phyloP scores from a whole-genome alignment of 2,797 vertebrate genomes.

The Chelonia mydas region DNA sequence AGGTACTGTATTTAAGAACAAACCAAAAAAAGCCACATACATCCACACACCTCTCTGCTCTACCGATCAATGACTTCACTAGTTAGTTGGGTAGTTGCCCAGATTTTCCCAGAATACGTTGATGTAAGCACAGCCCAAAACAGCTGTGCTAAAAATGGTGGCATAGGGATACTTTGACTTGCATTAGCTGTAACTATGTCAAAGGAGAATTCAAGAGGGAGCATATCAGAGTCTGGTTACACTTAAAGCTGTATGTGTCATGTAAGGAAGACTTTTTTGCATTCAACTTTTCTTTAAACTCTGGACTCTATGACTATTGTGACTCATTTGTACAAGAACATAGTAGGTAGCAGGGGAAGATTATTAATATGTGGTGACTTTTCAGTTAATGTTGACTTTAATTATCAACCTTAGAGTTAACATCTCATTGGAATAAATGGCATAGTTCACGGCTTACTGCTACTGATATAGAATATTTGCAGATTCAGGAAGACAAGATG shows the following conservation, averaged over 20 bases:
- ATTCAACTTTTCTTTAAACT: conserved; percentile 59
- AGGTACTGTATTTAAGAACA: background rate
- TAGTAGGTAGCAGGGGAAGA: conserved; percentile 52
- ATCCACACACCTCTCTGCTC: background rate
- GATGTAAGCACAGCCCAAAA: background rate
- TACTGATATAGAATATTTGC: background rate
- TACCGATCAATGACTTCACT: background rate
- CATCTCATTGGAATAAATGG: too few species aligned
- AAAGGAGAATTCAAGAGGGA: background rate
- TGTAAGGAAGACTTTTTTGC: conserved; percentile 33
- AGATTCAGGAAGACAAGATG: background rate
- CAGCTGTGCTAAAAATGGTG: background rate
- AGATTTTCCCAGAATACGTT: background rate
- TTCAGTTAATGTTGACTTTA: background rate
- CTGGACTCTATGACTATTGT: background rate
- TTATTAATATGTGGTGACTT: conserved; percentile 6
- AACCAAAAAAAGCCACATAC: background rate
- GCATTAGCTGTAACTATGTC: background rate
- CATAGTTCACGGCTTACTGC: too few species aligned
- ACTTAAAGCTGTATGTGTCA: background rate
- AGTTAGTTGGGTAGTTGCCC: background rate
- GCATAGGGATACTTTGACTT: background rate
- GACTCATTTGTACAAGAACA: conserved; percentile 55
- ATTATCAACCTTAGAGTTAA: too few species aligned
- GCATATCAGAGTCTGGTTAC: background rate